These are phyloP conservation scores for Pseudorectes ferrugineus DNA, from an alignment of 2,113 vertebrate species.

Conservation along the genomic window DNA sequence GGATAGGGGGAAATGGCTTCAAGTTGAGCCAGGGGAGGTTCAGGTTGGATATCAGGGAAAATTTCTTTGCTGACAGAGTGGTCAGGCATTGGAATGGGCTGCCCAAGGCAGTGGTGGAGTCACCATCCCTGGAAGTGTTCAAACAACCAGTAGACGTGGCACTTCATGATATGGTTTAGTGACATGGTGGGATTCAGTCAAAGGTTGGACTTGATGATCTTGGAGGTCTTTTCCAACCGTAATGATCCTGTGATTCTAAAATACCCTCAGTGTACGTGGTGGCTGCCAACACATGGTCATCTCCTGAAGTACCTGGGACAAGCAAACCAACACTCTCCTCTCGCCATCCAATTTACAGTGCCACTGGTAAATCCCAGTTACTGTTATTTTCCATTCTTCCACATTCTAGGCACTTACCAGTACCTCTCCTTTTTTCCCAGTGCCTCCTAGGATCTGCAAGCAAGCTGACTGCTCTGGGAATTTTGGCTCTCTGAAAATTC, in stretches of 20 bases:
- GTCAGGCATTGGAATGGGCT: not conserved
- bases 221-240: not conserved
- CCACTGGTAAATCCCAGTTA: not conserved
- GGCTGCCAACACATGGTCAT: not conserved
- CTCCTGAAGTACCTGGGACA: not conserved
- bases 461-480: not conserved
- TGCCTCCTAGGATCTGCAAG: not conserved
- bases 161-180: not conserved
- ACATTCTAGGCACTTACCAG: not conserved
- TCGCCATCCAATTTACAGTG: not conserved
- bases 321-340: not conserved
- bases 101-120: not conserved
- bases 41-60: no score
- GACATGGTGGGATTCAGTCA: not conserved
- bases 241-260: not conserved
- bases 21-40: not conserved
- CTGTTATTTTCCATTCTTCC: not conserved
- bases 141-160: not conserved
- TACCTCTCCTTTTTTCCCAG: not conserved
- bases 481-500: not conserved
- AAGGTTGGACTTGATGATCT: not conserved
- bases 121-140: not conserved
- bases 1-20: not conserved
- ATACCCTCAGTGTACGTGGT: accelerated
- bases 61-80: not conserved